Evolutionary conservation across 2,888 invertebrate species (phyloP).

Genomic region (Calephelis perditalis): DNA sequence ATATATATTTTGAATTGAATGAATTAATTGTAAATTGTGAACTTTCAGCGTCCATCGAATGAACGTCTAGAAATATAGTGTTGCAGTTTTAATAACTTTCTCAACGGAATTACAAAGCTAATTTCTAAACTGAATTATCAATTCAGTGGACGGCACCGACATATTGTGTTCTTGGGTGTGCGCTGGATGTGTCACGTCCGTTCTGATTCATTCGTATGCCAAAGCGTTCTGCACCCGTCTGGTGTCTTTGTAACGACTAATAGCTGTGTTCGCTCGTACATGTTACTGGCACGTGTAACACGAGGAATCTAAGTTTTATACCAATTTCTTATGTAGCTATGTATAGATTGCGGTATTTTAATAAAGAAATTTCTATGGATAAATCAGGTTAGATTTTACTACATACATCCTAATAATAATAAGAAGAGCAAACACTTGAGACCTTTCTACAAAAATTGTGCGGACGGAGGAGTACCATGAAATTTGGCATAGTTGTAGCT

Average conservation of each 20-base stretch:
- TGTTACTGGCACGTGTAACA: constrained; percentile 12
- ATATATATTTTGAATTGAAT: too few relatives aligned
- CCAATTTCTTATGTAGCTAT: too few relatives aligned
- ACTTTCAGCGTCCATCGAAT: too few relatives aligned
- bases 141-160: constrained; percentile 11
- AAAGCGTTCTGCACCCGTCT: constrained; percentile 20
- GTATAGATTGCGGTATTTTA: too few relatives aligned
- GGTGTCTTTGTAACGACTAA: constrained; percentile 20
- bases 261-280: constrained; percentile 8
- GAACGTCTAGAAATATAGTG: neutral
- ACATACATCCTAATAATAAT: too few relatives aligned
- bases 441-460: too few relatives aligned
- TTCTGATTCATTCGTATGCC: constrained; percentile 30
- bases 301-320: neutral
- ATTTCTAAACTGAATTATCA: constrained; percentile 4
- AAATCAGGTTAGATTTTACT: too few relatives aligned
- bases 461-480: too few relatives aligned
- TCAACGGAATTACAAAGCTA: neutral
- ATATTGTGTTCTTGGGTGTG: constrained; percentile 16
- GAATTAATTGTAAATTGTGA: too few relatives aligned
- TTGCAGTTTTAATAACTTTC: neutral
- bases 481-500: too few relatives aligned
- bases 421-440: too few relatives aligned
- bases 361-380: too few relatives aligned
- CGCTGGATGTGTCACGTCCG: constrained; percentile 22